Percentiles rank a stretch among this genome's conserved stretches.
Conservation (phyloP, 37 sponge, comb jelly and placozoan species). For the Hexactinellida sp. region DNA sequence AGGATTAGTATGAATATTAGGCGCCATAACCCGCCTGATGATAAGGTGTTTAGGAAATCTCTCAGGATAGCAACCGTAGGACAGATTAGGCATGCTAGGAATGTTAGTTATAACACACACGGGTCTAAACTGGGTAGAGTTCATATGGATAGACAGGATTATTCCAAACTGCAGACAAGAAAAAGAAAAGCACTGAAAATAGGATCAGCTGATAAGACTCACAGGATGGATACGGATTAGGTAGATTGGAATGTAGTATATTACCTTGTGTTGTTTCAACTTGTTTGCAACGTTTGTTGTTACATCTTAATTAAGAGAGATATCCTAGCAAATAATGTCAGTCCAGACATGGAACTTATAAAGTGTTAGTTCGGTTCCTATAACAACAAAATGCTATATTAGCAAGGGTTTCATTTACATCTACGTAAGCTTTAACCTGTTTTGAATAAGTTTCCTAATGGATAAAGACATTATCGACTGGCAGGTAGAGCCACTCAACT, state of each 20-base stretch:
- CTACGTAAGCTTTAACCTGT: no score
- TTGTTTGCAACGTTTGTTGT: no score
- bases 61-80: slow-evolving; percentile 35
- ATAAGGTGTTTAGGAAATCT: slow-evolving; percentile 46
- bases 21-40: slow-evolving; percentile 43
- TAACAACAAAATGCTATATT: no score
- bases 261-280: no score
- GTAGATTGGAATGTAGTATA: not conserved
- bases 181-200: slow-evolving; percentile 55
- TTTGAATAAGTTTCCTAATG: no score
- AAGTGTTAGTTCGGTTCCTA: no score
- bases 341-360: no score
- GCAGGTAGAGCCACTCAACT: not conserved
- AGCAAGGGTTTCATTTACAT: no score
- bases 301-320: no score
- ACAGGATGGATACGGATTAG: not conserved
- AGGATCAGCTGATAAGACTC: not conserved
- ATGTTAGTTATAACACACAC: slow-evolving; percentile 65
- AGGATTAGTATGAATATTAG: slow-evolving; percentile 56
- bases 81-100: slow-evolving; percentile 70
- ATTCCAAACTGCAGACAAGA: slow-evolving; percentile 60
- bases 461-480: no score
- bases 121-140: slow-evolving; percentile 76
- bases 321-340: no score
- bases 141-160: slow-evolving; percentile 92